These are phyloP conservation scores for Morelia viridis DNA, from an alignment of 2,797 vertebrate species.

Conservation along the genomic window DNA sequence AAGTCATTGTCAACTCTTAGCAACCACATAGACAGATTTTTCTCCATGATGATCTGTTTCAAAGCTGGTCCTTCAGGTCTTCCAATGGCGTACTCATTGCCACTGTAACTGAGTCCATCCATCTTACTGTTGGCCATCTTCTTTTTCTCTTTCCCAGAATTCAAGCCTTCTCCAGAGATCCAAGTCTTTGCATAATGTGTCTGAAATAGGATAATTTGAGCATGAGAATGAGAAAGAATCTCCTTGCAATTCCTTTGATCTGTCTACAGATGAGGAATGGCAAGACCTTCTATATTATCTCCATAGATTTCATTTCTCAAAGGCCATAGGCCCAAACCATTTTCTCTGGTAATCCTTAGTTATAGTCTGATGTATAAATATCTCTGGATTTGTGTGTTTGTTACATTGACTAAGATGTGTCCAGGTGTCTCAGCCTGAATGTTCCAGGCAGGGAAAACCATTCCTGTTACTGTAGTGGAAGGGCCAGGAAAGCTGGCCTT, in stretches of 20 bases:
- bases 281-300: fast-evolving
- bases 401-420: background rate
- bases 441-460: background rate
- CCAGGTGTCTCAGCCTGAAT: background rate
- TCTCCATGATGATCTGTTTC: background rate
- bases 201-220: background rate
- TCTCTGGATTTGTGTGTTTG: background rate
- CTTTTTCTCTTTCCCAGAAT: background rate
- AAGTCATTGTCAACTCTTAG: background rate
- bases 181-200: background rate
- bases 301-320: background rate
- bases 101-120: background rate
- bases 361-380: background rate
- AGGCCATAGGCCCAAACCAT: background rate
- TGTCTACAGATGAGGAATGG: background rate
- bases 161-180: background rate
- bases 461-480: background rate
- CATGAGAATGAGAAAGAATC: background rate
- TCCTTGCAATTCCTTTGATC: background rate
- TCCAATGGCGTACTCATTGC: background rate
- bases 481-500: background rate
- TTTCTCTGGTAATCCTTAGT: background rate
- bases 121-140: background rate
- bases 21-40: background rate
- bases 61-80: background rate